phyloP scores from a whole-genome alignment of 53 echinoderm and acorn worm species.

The Astropecten irregularis region DNA sequence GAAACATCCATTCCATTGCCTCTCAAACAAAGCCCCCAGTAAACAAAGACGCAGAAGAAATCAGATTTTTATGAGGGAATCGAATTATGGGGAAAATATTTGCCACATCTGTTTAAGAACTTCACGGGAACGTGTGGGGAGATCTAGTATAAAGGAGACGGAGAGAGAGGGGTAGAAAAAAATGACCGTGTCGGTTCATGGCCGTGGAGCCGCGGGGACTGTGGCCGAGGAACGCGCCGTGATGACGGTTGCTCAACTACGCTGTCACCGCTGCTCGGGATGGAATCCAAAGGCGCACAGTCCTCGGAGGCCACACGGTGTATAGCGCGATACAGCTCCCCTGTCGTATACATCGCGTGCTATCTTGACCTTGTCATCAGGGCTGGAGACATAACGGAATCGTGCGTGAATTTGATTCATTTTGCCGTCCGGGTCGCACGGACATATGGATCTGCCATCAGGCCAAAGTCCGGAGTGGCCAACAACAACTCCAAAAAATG shows the following conservation, averaged over 20 bases:
- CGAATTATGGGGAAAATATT: not conserved
- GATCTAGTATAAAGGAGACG: not conserved
- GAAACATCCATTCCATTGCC: not conserved
- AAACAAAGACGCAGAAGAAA: not conserved
- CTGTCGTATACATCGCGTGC: no score
- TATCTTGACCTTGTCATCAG: not conserved
- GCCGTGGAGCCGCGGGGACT: not conserved
- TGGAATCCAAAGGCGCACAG: no score
- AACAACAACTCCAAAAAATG: no score
- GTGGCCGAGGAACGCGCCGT: constrained; percentile 36
- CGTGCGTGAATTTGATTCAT: not conserved
- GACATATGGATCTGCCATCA: not conserved
- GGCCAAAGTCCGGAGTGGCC: not conserved
- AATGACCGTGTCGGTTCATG: no score
- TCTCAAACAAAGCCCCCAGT: constrained; percentile 9
- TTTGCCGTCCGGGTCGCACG: not conserved
- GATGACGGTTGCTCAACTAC: constrained; percentile 9
- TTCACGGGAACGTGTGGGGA: not conserved
- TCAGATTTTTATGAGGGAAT: not conserved
- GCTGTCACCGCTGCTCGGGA: constrained; percentile 48
- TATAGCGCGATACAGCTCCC: no score
- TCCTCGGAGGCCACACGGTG: no score
- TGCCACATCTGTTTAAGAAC: constrained; percentile 21
- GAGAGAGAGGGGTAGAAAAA: not conserved
- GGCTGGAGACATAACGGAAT: not conserved